A percentile compares a stretch with the other conserved stretches of the same genome.
phyloP scores from a whole-genome alignment of 1,140 invertebrate genomes.

The Tetraneura akinire region DNA sequence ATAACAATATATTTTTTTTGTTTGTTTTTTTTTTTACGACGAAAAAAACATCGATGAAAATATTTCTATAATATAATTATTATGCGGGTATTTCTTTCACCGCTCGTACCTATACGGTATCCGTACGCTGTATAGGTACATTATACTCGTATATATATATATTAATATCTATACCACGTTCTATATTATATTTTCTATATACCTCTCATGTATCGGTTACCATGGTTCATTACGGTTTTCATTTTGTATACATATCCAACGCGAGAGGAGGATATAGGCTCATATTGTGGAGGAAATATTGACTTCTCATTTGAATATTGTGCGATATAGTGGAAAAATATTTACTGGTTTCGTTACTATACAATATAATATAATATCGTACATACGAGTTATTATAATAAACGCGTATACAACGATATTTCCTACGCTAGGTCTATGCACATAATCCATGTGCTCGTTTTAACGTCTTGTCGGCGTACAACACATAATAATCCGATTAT shows the following conservation, averaged over 20 bases:
- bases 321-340: background rate
- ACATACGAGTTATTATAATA: too few relatives aligned
- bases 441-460: conserved; percentile 10
- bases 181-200: too few relatives aligned
- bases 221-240: conserved; percentile 13
- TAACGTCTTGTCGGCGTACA: conserved; percentile 35
- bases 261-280: background rate
- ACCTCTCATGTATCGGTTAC: background rate
- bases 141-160: too few relatives aligned
- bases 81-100: too few relatives aligned
- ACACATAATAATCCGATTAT: conserved; percentile 39
- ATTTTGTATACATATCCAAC: too few relatives aligned
- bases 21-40: too few relatives aligned
- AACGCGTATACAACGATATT: too few relatives aligned
- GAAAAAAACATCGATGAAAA: background rate
- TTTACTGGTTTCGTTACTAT: background rate
- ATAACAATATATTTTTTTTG: too few relatives aligned
- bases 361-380: too few relatives aligned
- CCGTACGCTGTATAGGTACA: too few relatives aligned
- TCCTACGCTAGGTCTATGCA: background rate
- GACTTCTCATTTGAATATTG: conserved; percentile 10
- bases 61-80: background rate
- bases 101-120: too few relatives aligned
- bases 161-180: too few relatives aligned
- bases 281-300: background rate